phyloP scores from a whole-genome alignment of 2,888 invertebrate genomes.

The Lasioglossum zephyrum region DNA sequence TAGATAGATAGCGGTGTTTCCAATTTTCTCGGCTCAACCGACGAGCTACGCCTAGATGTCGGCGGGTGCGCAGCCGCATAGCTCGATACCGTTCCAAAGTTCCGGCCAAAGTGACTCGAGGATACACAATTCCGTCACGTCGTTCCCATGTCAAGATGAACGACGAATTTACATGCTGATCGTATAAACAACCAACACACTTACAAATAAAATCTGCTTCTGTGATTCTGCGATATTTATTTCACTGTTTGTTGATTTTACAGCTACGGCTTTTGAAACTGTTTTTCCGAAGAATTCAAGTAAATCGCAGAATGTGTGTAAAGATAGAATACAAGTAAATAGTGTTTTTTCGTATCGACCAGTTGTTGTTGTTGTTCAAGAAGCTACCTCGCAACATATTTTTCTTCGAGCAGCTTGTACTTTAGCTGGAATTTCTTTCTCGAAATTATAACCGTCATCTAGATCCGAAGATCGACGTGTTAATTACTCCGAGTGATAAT shows the following conservation, averaged over 20 bases:
- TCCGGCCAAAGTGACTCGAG: background rate
- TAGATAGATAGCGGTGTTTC: background rate
- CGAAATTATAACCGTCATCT: too few relatives aligned
- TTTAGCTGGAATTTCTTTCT: background rate
- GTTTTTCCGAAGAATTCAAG: background rate
- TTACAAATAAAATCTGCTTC: background rate
- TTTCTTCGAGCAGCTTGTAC: background rate
- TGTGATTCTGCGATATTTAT: background rate
- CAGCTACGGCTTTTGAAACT: background rate
- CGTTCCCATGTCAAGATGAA: background rate
- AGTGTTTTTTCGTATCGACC: background rate
- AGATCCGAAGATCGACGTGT: too few relatives aligned
- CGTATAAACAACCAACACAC: background rate
- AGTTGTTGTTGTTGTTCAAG: background rate
- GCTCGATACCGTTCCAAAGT: constrained; percentile 20
- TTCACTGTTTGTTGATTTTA: background rate
- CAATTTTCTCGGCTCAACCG: constrained; percentile 27
- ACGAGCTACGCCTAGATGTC: background rate
- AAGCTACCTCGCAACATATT: background rate
- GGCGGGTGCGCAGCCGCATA: background rate
- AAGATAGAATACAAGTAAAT: too few relatives aligned
- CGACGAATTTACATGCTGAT: background rate
- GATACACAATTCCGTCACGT: background rate
- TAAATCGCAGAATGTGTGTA: too few relatives aligned
- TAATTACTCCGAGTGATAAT: background rate